A percentile compares a stretch with the other conserved stretches of the same genome.
Evolutionary conservation across 1,140 invertebrate species (phyloP).

Genomic region (Penaeus vannamei): DNA sequence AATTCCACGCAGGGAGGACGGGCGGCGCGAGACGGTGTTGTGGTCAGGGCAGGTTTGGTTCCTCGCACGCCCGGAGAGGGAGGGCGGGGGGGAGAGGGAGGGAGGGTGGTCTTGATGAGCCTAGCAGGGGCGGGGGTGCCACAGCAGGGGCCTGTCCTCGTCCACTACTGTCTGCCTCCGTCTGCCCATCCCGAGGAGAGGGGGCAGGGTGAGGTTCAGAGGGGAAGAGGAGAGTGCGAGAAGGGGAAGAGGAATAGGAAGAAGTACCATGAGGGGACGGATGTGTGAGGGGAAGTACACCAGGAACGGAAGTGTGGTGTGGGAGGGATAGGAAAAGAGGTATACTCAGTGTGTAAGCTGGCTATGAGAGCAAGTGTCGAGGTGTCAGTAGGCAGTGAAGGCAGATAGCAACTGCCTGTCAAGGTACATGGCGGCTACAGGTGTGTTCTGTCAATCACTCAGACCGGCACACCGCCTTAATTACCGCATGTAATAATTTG

Average conservation of each 20-base stretch:
- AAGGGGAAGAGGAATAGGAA: too few species aligned
- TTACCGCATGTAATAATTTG: conserved; percentile 64
- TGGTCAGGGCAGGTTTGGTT: conserved; percentile 21
- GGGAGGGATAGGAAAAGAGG: too few species aligned
- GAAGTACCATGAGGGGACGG: too few species aligned
- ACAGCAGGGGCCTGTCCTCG: conserved; percentile 10
- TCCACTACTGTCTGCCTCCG: conserved; percentile 6
- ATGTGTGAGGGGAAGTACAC: too few species aligned
- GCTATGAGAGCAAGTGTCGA: neutral
- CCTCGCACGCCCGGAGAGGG: neutral
- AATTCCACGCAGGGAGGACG: too few species aligned
- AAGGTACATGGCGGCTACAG: conserved; percentile 47
- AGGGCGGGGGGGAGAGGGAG: neutral
- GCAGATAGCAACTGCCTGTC: neutral
- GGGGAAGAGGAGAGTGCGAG: neutral
- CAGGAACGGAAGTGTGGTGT: too few species aligned
- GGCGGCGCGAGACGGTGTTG: conserved; percentile 13
- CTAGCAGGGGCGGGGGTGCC: conserved; percentile 14
- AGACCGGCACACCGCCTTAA: conserved; percentile 60
- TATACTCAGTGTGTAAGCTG: too few species aligned
- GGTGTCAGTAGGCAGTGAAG: neutral
- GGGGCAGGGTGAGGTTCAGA: conserved; percentile 14
- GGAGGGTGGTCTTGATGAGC: conserved; percentile 21
- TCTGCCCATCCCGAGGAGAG: neutral
- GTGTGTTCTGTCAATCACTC: conserved; percentile 60